Evolutionary conservation across 2,113 vertebrate genomes (phyloP).

Genomic region (Bos indicus): DNA sequence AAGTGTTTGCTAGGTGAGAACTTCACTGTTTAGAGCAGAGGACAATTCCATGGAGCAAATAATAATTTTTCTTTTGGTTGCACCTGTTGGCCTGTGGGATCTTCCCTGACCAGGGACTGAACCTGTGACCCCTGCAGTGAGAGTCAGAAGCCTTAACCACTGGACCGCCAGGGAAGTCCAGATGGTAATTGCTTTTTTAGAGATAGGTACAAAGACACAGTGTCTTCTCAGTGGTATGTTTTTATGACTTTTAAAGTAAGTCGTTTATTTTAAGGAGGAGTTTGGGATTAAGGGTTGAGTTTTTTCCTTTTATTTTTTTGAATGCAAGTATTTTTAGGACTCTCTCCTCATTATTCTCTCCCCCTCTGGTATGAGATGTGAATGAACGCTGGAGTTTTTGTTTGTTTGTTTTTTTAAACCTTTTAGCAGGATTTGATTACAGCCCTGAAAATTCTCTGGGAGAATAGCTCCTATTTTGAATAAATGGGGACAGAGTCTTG

Average conservation of each 20-base stretch:
- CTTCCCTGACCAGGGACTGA: background rate
- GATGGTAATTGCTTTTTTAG: background rate
- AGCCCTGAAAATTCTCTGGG: slow-evolving; percentile 4
- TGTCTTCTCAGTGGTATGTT: background rate
- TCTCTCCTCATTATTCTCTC: background rate
- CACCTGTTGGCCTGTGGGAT: background rate
- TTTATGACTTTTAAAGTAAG: background rate
- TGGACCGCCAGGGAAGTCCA: background rate
- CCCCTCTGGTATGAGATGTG: background rate
- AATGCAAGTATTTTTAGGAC: slow-evolving; percentile 42
- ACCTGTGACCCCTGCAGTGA: background rate
- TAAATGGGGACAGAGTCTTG: background rate
- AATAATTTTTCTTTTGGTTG: background rate
- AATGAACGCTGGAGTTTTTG: background rate
- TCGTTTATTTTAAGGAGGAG: slow-evolving; percentile 9
- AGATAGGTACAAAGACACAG: background rate
- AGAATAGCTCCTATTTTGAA: background rate
- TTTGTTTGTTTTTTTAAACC: background rate
- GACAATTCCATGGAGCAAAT: background rate
- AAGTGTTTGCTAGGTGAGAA: background rate
- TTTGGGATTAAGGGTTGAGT: background rate
- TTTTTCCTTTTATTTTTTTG: background rate
- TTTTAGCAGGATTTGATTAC: slow-evolving; percentile 40
- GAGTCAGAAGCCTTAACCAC: background rate
- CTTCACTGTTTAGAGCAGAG: background rate